These are phyloP conservation scores for Taeniopygia guttata DNA, from an alignment of 2,797 vertebrate species.

Conservation along the genomic window DNA sequence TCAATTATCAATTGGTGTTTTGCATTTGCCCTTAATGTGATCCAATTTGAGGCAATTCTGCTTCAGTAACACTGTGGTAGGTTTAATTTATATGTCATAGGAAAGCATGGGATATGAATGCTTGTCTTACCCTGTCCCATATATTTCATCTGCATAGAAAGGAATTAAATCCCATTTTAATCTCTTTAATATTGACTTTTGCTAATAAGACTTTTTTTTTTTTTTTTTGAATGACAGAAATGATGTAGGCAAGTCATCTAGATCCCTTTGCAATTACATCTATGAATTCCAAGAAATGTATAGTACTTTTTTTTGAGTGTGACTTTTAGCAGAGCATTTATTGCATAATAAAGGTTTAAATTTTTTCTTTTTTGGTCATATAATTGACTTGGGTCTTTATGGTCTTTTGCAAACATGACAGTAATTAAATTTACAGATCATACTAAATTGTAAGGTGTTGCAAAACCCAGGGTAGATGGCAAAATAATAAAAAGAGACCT, in stretches of 20 bases:
- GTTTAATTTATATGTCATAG: neutral
- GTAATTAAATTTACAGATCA: constrained; percentile 57
- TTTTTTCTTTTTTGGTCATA: neutral
- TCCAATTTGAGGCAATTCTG: neutral
- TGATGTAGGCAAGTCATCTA: neutral
- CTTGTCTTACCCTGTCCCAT: neutral
- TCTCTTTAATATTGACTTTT: neutral
- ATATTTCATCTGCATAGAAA: neutral
- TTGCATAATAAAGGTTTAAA: neutral
- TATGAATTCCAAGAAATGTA: neutral
- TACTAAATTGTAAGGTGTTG: constrained; percentile 40
- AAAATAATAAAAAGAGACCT: constrained; percentile 52
- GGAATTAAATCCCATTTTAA: neutral
- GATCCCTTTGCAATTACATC: neutral
- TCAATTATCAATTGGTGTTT: neutral
- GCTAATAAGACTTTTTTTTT: neutral
- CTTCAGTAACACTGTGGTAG: neutral
- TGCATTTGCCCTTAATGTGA: neutral
- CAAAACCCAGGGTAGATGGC: constrained; percentile 4
- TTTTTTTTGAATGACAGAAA: neutral
- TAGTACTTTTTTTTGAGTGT: neutral
- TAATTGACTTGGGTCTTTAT: constrained; percentile 42
- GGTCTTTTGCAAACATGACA: constrained; percentile 25
- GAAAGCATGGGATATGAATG: neutral
- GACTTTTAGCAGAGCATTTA: constrained; percentile 32